Base-by-base conservation (phyloP, 2,888 invertebrate species). In the Tipula lateralis region DNA sequence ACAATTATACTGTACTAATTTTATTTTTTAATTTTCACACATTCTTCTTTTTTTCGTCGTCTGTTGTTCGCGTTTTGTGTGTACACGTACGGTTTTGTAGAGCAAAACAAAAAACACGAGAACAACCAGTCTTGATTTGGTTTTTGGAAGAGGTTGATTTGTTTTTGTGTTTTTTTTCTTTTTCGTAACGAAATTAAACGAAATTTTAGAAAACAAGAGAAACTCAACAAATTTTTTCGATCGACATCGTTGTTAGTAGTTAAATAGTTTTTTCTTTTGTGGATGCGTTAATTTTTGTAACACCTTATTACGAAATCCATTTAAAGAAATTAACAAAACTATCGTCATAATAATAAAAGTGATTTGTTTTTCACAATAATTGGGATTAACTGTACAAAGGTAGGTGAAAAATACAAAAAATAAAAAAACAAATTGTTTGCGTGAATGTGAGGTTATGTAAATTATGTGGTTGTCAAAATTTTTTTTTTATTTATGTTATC, bases 131-230 rank as follows among this genome's bases (percentile, higher is more conserved):
- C 66, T 66, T 66, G 24, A 66, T 66, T 66, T 66, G 66, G 66
- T 66, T 66, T 66, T 66, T 66, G 66, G 24, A 9, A 7, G 66
- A 66, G 66, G 66, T 24, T 66, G 66, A 24, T 66, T 66, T 66
- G 66, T 66, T 66, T 66, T 66, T 66, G 66, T 66, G 66, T 66
- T 66, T 50, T 66, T 66, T 66, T 66, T 24, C 66, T 9, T 24
- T 66, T 66, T 44, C n/a, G 44, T n/a, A 44, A 66, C 66, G 66
- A 66, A 66, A n/a, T n/a, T n/a, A n/a, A n/a, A 66, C 24, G 66
- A 66, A 66, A 66, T 66, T 66, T 66, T 66, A 24, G 24, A 66
- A 66, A 66, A 66, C 66, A 66, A 66, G 66, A 66, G 66, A 66
- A 66, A 66, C 66, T 24, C 6, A 24, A 66, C 9, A 24, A 66